These are phyloP conservation scores for Anas georgica DNA, from an alignment of 2,797 vertebrate genomes.

Conservation along the genomic window DNA sequence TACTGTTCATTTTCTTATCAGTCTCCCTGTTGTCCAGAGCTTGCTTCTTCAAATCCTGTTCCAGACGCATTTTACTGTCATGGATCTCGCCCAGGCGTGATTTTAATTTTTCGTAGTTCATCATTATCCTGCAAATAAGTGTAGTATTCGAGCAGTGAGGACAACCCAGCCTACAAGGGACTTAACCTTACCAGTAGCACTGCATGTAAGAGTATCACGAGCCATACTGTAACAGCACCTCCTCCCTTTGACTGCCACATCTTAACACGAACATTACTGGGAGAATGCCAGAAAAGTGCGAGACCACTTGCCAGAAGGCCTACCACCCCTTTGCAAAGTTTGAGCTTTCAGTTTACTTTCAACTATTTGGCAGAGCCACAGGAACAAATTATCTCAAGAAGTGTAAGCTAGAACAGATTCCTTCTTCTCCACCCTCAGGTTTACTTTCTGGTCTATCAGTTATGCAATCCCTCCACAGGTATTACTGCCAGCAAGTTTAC, in stretches of 20 bases:
- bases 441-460: background rate
- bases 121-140: constrained; percentile 86
- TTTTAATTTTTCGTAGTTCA: constrained; percentile 95
- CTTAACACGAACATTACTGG: background rate
- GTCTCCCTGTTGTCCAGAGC: constrained; percentile 94
- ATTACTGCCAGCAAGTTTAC: background rate
- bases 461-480: background rate
- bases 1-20: constrained; percentile 97
- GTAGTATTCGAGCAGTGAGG: constrained; percentile 17
- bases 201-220: background rate
- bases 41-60: constrained; percentile 95
- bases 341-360: background rate
- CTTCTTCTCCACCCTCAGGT: background rate
- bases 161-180: background rate
- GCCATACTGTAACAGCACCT: background rate
- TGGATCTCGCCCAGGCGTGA: constrained; percentile 95
- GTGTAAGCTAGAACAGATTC: background rate
- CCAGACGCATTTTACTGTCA: constrained; percentile 91
- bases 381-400: background rate
- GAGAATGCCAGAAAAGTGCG: background rate
- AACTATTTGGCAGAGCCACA: background rate
- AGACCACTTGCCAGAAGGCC: background rate
- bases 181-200: background rate
- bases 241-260: background rate
- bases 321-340: background rate